phyloP scores from a whole-genome alignment of 2,797 vertebrate genomes.

The Peromyscus aztecus region DNA sequence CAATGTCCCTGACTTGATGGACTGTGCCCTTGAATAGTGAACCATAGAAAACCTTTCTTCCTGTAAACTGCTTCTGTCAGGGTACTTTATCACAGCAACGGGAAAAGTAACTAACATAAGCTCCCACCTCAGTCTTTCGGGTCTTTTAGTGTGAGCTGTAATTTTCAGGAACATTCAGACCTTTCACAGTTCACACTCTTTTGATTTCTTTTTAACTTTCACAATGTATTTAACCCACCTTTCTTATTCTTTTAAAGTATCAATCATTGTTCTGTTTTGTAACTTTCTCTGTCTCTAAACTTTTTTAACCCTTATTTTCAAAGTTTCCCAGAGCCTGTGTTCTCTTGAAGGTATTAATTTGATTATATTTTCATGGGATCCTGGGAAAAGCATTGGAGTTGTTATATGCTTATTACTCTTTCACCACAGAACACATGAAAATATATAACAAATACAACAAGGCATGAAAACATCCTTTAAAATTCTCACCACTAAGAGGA shows the following conservation, averaged over 20 bases:
- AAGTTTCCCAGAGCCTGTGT: constrained; percentile 25
- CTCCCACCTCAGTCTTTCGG: neutral
- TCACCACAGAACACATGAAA: neutral
- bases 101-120: neutral
- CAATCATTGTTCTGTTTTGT: neutral
- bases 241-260: neutral
- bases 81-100: no score
- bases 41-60: no score
- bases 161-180: neutral
- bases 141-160: neutral
- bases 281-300: neutral
- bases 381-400: neutral
- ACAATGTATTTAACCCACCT: constrained; percentile 12
- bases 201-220: constrained; percentile 37
- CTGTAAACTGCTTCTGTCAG: no score
- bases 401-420: neutral
- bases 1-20: no score
- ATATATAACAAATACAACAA: neutral
- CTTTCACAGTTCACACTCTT: neutral
- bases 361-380: neutral
- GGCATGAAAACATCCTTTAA: constrained; percentile 47
- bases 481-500: constrained; percentile 80
- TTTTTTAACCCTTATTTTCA: neutral
- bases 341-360: constrained; percentile 14
- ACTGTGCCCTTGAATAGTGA: no score